Evolutionary conservation across 2,797 vertebrate genomes (phyloP).

Genomic region (Ciconia nigra): DNA sequence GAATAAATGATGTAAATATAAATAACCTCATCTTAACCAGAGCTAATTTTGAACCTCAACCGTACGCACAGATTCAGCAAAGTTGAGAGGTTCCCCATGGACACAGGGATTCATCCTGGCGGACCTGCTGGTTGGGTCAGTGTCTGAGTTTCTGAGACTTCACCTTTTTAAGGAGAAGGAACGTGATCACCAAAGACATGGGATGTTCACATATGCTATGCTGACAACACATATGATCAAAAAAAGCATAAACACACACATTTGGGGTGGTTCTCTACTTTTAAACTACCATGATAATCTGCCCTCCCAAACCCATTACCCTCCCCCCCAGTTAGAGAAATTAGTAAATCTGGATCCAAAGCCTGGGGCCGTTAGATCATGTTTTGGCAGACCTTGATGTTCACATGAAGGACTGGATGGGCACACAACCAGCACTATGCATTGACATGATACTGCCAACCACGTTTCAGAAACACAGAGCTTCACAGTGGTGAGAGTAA

Average conservation of each 20-base stretch:
- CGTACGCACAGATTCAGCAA: neutral
- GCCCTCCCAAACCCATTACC: neutral
- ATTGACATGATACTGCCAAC: conserved; percentile 54
- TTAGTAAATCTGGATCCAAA: conserved; percentile 46
- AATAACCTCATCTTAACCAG: neutral
- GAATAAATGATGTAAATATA: neutral
- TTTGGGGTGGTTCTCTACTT: neutral
- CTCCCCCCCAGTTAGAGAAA: neutral
- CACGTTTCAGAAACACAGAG: neutral
- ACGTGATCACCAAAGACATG: rapidly evolving
- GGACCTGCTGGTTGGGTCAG: neutral
- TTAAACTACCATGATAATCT: neutral
- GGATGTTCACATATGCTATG: neutral
- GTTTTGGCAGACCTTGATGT: conserved; percentile 73
- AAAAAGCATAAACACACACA: neutral
- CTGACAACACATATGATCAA: neutral
- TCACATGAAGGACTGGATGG: conserved; percentile 52
- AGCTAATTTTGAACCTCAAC: neutral
- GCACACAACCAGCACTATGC: conserved; percentile 70
- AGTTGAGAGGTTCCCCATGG: neutral
- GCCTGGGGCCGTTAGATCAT: conserved; percentile 63
- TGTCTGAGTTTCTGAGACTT: neutral
- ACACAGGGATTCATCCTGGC: neutral
- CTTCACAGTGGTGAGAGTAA: neutral
- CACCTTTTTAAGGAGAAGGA: neutral